Evolutionary conservation across 2,113 vertebrate species (phyloP).

Genomic region (Neolamprologus cancellatus): DNA sequence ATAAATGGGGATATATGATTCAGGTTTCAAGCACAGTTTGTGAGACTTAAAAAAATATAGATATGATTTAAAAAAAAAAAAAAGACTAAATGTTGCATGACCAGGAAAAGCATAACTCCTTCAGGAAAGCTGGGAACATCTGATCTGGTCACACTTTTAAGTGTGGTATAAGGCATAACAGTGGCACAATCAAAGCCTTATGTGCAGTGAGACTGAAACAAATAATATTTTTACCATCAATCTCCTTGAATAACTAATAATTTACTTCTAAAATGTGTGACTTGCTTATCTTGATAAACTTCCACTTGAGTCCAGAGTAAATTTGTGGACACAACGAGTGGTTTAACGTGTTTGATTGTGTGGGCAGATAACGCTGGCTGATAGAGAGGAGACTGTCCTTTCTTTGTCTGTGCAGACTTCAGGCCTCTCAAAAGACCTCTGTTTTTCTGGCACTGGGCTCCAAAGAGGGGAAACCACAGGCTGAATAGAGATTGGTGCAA

Average conservation of each 20-base stretch:
- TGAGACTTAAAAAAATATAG: neutral
- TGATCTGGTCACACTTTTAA: neutral
- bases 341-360: neutral
- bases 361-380: neutral
- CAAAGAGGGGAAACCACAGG: neutral
- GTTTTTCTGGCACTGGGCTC: neutral
- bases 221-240: neutral
- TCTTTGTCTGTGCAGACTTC: neutral
- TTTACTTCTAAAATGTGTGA: neutral
- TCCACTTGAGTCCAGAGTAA: neutral
- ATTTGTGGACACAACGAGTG: neutral
- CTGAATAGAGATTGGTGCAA: slow-evolving; percentile 1
- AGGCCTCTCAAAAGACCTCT: neutral
- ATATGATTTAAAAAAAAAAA: neutral
- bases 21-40: neutral
- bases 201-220: neutral
- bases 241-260: neutral
- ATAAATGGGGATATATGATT: neutral
- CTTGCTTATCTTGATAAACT: neutral
- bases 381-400: neutral
- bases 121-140: neutral
- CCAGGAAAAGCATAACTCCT: neutral
- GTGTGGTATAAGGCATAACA: neutral
- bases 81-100: neutral
- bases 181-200: neutral